Evolutionary conservation across 2,888 invertebrate genomes (phyloP).

Genomic region (Orchestes rusci): DNA sequence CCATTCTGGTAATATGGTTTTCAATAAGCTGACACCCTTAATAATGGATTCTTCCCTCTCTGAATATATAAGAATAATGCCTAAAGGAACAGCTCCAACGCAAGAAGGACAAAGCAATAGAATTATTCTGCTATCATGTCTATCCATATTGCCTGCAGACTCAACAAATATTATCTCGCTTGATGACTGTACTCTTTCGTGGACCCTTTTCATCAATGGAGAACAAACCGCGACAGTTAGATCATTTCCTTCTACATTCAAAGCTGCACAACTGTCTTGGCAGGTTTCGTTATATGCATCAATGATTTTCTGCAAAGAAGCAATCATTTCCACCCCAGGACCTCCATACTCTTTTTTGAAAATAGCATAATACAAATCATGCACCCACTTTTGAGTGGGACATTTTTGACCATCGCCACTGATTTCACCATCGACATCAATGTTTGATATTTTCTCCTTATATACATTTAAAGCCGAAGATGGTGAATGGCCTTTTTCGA

Average conservation of each 20-base stretch:
- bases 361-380: conserved; percentile 1
- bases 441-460: background rate
- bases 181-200: background rate
- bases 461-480: background rate
- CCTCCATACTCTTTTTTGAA: conserved; percentile 1
- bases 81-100: background rate
- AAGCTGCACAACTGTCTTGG: background rate
- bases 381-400: conserved; percentile 2
- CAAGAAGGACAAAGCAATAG: background rate
- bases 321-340: background rate
- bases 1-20: background rate
- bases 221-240: background rate
- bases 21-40: background rate
- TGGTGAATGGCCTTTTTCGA: conserved; percentile 2
- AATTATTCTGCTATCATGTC: background rate
- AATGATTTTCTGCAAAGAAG: background rate
- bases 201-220: background rate
- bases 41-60: background rate
- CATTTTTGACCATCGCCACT: background rate
- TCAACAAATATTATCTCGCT: background rate
- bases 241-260: background rate
- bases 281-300: background rate
- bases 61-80: background rate
- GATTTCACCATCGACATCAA: background rate
- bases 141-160: background rate